Evolutionary conservation across 2,113 vertebrate species (phyloP).

Genomic region (Cyprinodon variegatus): DNA sequence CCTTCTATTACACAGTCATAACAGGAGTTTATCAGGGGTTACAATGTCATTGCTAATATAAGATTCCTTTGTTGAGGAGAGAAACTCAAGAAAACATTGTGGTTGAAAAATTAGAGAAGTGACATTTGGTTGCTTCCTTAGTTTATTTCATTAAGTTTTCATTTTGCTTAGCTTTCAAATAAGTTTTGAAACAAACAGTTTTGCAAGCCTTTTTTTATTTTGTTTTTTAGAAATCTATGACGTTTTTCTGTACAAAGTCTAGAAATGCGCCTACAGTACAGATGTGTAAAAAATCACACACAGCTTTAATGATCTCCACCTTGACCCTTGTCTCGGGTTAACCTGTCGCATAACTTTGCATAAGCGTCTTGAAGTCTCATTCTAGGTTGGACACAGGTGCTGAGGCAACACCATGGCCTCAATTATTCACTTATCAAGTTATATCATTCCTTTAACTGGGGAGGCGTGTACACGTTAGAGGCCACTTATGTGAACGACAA

Average conservation of each 20-base stretch:
- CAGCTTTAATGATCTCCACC: not conserved
- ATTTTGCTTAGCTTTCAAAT: not conserved
- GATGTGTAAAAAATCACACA: not conserved
- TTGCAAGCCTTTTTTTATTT: not conserved
- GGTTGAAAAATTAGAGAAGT: slow-evolving; percentile 46
- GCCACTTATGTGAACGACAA: slow-evolving; percentile 26
- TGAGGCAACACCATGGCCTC: slow-evolving; percentile 10
- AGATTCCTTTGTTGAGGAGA: slow-evolving; percentile 30
- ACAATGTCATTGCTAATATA: slow-evolving; percentile 15
- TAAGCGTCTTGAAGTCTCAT: slow-evolving; percentile 3
- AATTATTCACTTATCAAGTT: slow-evolving; percentile 37
- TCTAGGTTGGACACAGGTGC: slow-evolving; percentile 4
- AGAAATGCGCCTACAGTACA: not conserved
- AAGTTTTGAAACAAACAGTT: not conserved
- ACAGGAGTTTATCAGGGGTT: slow-evolving; percentile 8
- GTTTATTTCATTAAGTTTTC: not conserved
- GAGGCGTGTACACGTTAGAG: slow-evolving; percentile 18
- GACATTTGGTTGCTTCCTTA: slow-evolving; percentile 2
- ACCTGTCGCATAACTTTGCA: slow-evolving; percentile 8
- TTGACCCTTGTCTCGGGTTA: not conserved
- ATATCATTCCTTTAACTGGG: slow-evolving; percentile 43
- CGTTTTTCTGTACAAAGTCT: not conserved
- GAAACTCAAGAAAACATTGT: slow-evolving; percentile 14
- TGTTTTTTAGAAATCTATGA: not conserved
- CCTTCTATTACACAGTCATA: not conserved